Conservation (phyloP, 2,888 invertebrate species). For the Pecten maximus region DNA sequence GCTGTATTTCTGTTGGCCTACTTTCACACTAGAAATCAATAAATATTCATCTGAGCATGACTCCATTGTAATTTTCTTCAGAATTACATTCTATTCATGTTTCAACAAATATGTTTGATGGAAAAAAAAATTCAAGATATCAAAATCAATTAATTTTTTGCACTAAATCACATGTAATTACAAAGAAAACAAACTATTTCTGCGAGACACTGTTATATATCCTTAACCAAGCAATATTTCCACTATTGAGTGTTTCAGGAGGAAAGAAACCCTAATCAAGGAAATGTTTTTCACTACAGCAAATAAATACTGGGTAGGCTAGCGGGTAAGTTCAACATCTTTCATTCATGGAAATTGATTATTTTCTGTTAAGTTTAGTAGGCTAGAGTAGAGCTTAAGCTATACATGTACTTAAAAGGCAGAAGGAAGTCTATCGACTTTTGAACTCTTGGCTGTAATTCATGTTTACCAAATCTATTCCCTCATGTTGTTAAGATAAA, state of each 20-base stretch:
- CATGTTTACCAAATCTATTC: neutral
- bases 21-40: neutral
- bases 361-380: neutral
- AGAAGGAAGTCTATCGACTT: neutral
- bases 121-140: neutral
- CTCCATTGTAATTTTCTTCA: neutral
- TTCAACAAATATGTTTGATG: neutral
- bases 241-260: neutral
- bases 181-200: neutral
- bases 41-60: neutral
- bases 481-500: neutral
- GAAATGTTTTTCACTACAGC: neutral
- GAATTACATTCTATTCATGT: neutral
- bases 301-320: neutral
- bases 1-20: neutral
- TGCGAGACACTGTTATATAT: neutral
- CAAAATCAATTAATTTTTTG: neutral
- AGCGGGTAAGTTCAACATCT: neutral
- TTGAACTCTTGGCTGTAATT: neutral
- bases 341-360: slow-evolving; percentile 9
- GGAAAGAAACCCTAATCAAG: neutral
- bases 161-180: neutral
- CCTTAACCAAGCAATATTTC: neutral
- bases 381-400: neutral
- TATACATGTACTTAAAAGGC: neutral